A percentile compares a stretch with the other conserved stretches of the same genome.
Conservation (phyloP, 2,888 invertebrate genomes). For the Lasioglossum morio region DNA sequence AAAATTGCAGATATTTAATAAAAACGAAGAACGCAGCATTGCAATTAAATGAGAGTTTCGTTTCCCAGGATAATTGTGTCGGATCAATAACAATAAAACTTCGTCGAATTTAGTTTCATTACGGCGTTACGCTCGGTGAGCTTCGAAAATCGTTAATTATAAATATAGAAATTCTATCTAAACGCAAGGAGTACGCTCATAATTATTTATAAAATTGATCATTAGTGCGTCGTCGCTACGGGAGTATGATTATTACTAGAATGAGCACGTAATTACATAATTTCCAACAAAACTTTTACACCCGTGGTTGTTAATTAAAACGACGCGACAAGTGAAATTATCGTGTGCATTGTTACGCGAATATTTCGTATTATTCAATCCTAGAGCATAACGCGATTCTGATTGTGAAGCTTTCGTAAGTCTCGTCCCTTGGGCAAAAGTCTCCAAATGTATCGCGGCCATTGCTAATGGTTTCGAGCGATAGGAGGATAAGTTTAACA, state of each 20-base stretch:
- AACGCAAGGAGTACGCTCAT: neutral
- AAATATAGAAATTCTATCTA: neutral
- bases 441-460: neutral
- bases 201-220: neutral
- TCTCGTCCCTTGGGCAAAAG: neutral
- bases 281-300: neutral
- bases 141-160: neutral
- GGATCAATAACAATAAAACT: neutral
- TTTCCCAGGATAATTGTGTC: neutral
- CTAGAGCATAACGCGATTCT: neutral
- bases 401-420: neutral
- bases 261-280: neutral
- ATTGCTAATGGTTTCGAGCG: neutral
- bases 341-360: neutral
- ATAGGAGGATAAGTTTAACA: neutral
- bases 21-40: neutral
- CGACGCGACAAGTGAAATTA: neutral
- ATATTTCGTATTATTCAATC: neutral
- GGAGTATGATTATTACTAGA: neutral
- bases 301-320: neutral
- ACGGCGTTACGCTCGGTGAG: neutral
- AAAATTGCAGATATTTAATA: neutral
- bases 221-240: neutral
- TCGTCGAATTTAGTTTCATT: neutral
- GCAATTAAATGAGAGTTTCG: neutral